Evolutionary conservation across 2,113 vertebrate species (phyloP), one percentile per base, ranked within the genome.

Genomic region (Cyanoliseus patagonus): DNA sequence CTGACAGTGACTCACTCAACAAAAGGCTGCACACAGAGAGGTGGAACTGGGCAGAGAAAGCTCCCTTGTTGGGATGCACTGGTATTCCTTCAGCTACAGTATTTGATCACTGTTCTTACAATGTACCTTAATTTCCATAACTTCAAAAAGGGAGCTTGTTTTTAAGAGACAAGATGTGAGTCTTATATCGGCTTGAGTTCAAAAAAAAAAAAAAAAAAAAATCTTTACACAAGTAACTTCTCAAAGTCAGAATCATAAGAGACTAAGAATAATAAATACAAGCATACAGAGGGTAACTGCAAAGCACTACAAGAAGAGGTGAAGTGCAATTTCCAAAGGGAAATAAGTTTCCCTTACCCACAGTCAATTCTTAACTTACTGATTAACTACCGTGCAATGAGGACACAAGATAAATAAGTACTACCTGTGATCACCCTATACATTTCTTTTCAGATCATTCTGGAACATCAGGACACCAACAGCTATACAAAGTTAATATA

Each of bases 51-150:
- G 23, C 11, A 77, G 53, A 63, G 46, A 79, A 69, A 49, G 17
- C 7, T 31, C 5, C 30, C 4, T 17, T 13, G 3, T 11, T 75
- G 46, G 13, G 13, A n/a, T 6, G 4, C 16, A 35, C 6, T 28
- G 10, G 11, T 25, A 25, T 15, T 25, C 49, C 79, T 80, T 13
- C 37, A 69, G 9, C 11, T 35, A 17, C 12, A 64, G 7, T 10
- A 92, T 46, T 19, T 61, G 17, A 72, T 51, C 52, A 46, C 17
- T 37, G 11, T 30, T 88, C 24, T 86, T 47, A 57, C 2, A 75
- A 37, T 0, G 0, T 7, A 66, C 4, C 23, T 73, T 74, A 4
- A 74, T 13, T 82, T 66, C 52, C 10, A 2, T 12, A 61, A 35
- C 4, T 74, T 27, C 10, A 16, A 74, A 77, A 66, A n/a, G 7